A percentile compares a stretch with the other conserved stretches of the same genome.
Evolutionary conservation across 2,797 vertebrate species (phyloP).

Genomic region (Poecilia picta): DNA sequence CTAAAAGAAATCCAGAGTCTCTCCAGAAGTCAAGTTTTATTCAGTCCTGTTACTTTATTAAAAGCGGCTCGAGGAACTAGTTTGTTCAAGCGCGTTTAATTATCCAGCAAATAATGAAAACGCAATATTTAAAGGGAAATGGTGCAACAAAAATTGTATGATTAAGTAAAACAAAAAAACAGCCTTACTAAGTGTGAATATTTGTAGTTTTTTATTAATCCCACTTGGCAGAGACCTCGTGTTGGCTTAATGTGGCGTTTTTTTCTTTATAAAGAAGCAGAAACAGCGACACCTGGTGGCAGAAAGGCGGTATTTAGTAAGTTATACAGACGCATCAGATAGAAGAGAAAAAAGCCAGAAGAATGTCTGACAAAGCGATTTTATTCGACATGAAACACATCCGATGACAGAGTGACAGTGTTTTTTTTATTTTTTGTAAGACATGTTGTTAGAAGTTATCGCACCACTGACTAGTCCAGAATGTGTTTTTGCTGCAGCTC

Average conservation of each 20-base stretch:
- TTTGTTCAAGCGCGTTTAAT: not conserved
- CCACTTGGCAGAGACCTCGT: not conserved
- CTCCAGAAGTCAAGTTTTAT: too few species aligned
- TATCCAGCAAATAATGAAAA: not conserved
- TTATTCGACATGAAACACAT: slow-evolving; percentile 79
- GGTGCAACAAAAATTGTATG: not conserved
- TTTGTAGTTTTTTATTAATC: not conserved
- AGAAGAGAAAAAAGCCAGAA: not conserved
- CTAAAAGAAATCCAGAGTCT: too few species aligned
- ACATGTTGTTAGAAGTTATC: slow-evolving; percentile 75
- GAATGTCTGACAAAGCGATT: slow-evolving; percentile 69
- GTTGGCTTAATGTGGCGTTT: not conserved
- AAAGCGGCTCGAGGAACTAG: too few species aligned
- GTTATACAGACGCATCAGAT: slow-evolving; percentile 11
- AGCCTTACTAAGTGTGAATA: not conserved
- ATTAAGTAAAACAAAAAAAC: not conserved
- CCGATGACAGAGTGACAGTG: slow-evolving; percentile 77
- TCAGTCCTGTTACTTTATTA: too few species aligned
- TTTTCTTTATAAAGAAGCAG: not conserved
- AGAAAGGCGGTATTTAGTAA: not conserved
- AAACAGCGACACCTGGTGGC: slow-evolving; percentile 59
- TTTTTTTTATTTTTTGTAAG: slow-evolving; percentile 3
- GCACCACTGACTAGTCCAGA: slow-evolving; percentile 73
- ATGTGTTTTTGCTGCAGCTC: slow-evolving; percentile 71
- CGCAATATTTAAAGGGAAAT: not conserved